Percentiles rank a stretch among this genome's conserved stretches.
Conservation (phyloP, 2,888 invertebrate genomes). For the Cosmopolites sordidus region DNA sequence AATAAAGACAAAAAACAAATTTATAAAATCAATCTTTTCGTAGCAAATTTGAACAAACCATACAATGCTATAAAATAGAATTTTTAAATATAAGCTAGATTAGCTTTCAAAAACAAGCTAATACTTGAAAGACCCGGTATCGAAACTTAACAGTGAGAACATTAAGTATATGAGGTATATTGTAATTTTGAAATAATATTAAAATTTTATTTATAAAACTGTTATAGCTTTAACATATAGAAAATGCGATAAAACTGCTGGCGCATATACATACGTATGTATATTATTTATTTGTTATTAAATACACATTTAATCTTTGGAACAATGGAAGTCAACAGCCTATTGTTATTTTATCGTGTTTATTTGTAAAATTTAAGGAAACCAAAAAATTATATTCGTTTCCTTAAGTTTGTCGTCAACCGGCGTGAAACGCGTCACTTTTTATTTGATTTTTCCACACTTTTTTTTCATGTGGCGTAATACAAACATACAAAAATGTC, state of each 20-base stretch:
- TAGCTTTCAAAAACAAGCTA: too few species aligned
- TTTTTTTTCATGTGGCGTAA: constrained; percentile 1
- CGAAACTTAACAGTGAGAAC: too few species aligned
- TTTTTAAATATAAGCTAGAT: too few species aligned
- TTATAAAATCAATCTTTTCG: too few species aligned
- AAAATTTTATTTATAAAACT: constrained; percentile 10
- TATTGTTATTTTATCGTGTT: constrained; percentile 35
- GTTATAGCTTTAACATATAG: constrained; percentile 1
- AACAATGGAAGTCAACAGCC: constrained; percentile 37
- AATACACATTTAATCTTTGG: constrained; percentile 20
- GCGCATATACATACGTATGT: constrained; percentile 5
- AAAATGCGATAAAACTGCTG: constrained; percentile 9
- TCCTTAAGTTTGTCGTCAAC: background rate
- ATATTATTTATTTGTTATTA: constrained; percentile 19
- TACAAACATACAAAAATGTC: constrained; percentile 13
- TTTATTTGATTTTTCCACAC: constrained; percentile 8
- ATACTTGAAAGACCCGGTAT: too few species aligned
- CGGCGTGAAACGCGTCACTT: background rate
- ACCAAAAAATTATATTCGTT: constrained; percentile 2
- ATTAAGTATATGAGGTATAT: too few species aligned
- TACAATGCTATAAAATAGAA: too few species aligned
- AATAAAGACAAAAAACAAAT: too few species aligned
- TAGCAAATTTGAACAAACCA: too few species aligned
- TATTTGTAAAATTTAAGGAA: constrained; percentile 25
- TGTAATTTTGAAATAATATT: constrained; percentile 12